Conservation (phyloP, 2,113 vertebrate species). For the Chloroceryle aenea region DNA sequence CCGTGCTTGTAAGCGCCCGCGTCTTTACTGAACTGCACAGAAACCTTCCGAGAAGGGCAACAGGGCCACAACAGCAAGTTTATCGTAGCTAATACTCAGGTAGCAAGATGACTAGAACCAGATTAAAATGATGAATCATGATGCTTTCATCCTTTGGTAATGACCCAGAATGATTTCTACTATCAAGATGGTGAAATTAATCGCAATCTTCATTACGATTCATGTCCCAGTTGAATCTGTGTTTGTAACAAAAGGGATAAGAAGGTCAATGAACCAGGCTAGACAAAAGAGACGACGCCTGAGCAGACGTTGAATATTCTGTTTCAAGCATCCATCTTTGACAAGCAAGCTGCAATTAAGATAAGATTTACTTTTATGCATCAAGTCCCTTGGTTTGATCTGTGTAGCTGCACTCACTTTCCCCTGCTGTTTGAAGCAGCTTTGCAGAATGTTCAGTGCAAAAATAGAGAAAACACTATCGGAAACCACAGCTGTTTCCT, state of each 20-base stretch:
- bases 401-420: not conserved
- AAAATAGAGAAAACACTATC: not conserved
- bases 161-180: not conserved
- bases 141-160: not conserved
- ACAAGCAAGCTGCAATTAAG: slow-evolving; percentile 11
- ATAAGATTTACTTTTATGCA: slow-evolving; percentile 9
- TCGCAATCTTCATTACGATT: not conserved
- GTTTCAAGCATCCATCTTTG: slow-evolving; percentile 15
- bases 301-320: not conserved
- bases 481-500: not conserved
- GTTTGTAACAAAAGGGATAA: not conserved
- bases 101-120: not conserved
- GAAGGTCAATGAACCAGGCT: not conserved
- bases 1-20: not conserved
- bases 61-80: not conserved
- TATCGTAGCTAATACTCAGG: not conserved
- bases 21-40: not conserved
- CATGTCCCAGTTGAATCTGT: not conserved
- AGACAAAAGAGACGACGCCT: not conserved
- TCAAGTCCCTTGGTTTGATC: not conserved
- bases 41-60: not conserved
- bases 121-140: not conserved
- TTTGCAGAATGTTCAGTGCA: not conserved
- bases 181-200: not conserved
- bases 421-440: not conserved